A percentile compares a stretch with the other conserved stretches of the same genome.
phyloP scores from a whole-genome alignment of 37 sponge, comb jelly and placozoan genomes.

The Haliclona indistincta region DNA sequence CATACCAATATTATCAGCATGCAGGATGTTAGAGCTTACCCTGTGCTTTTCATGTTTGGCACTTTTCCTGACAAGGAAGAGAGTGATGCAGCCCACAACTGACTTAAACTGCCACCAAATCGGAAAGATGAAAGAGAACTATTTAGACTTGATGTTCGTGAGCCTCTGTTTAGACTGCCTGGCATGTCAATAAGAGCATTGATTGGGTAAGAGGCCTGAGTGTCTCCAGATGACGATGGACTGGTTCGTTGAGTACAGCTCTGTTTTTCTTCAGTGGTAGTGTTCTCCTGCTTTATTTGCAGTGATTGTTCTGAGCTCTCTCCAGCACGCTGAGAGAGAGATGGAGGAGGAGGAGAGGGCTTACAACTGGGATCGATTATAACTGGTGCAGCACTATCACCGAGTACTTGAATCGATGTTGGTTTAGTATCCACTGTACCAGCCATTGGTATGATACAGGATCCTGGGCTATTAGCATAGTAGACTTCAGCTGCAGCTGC shows the following conservation, averaged over 20 bases:
- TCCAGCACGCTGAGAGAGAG: too few species aligned
- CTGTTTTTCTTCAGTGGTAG: not conserved
- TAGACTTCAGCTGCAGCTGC: too few species aligned
- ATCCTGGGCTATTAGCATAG: too few species aligned
- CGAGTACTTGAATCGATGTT: too few species aligned
- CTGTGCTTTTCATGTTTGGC: constrained; percentile 67
- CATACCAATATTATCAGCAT: too few species aligned
- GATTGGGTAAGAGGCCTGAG: constrained; percentile 32
- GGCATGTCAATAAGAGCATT: constrained; percentile 63
- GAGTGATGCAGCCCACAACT: constrained; percentile 74
- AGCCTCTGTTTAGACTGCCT: constrained; percentile 25
- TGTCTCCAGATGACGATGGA: not conserved
- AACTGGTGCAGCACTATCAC: too few species aligned
- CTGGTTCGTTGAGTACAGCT: constrained; percentile 8
- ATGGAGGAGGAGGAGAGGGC: too few species aligned
- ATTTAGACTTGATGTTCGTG: constrained; percentile 63
- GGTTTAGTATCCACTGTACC: too few species aligned
- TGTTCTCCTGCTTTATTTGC: not conserved
- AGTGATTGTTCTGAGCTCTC: too few species aligned
- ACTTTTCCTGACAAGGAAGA: constrained; percentile 55
- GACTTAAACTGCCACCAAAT: constrained; percentile 77
- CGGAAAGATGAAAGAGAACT: constrained; percentile 68
- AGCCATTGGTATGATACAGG: too few species aligned
- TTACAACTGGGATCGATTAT: too few species aligned
- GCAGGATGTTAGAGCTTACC: too few species aligned